phyloP scores from a whole-genome alignment of 1,140 invertebrate species.

The Nasonia longicornis region DNA sequence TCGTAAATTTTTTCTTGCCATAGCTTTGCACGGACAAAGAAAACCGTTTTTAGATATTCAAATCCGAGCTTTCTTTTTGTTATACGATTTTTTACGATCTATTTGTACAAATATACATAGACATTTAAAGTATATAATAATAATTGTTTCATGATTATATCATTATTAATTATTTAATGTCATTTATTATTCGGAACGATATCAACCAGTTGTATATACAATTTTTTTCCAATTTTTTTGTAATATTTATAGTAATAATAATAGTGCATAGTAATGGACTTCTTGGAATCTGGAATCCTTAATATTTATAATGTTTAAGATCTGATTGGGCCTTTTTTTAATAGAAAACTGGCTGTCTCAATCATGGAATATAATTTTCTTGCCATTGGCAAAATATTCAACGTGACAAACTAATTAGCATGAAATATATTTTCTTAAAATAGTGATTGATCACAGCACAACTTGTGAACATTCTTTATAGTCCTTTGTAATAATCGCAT shows the following conservation, averaged over 20 bases:
- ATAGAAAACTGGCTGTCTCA: constrained; percentile 59
- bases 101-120: constrained; percentile 40
- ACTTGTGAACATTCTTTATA: background rate
- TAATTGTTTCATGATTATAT: constrained; percentile 38
- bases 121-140: constrained; percentile 34
- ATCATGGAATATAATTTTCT: constrained; percentile 51
- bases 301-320: constrained; percentile 59
- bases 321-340: constrained; percentile 50
- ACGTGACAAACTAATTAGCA: background rate
- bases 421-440: background rate
- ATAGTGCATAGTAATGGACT: constrained; percentile 58
- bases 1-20: background rate
- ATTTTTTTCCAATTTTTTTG: constrained; percentile 49
- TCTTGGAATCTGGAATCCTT: constrained; percentile 64
- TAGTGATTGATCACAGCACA: background rate
- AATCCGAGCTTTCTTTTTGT: constrained; percentile 27
- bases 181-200: constrained; percentile 61
- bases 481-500: background rate
- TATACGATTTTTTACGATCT: constrained; percentile 24
- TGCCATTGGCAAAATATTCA: constrained; percentile 18
- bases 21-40: background rate
- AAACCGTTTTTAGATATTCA: constrained; percentile 2
- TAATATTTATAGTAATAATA: constrained; percentile 46
- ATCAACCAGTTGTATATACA: constrained; percentile 65
- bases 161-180: constrained; percentile 45